A percentile compares a stretch with the other conserved stretches of the same genome.
Evolutionary conservation across 23 tunicate species (phyloP).

Genomic region (Oikopleura dioica): DNA sequence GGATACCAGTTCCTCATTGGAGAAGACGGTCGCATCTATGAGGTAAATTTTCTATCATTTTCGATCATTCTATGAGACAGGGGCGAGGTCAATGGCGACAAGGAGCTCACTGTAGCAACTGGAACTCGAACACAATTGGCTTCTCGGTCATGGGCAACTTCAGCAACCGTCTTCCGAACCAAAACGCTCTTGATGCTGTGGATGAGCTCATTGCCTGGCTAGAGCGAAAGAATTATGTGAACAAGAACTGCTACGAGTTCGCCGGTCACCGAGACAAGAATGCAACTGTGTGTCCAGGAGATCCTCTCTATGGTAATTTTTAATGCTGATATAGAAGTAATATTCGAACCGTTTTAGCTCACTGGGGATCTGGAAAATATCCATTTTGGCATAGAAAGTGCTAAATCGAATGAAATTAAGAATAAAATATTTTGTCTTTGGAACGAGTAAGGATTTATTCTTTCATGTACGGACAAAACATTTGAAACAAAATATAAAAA

Average conservation of each 20-base stretch:
- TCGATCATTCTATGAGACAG: no score
- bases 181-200: neutral
- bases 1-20: conserved; percentile 2
- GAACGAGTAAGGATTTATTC: no score
- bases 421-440: no score
- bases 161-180: neutral
- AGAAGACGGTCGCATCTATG: conserved; percentile 11
- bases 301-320: neutral
- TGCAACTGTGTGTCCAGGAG: neutral
- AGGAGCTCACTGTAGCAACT: neutral
- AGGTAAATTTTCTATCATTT: no score
- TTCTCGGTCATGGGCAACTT: neutral
- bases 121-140: neutral
- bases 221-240: neutral
- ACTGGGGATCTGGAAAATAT: no score
- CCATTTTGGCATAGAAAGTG: no score
- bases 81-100: neutral
- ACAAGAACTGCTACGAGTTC: neutral
- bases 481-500: no score
- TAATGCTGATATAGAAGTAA: no score
- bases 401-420: no score
- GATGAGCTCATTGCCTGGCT: neutral
- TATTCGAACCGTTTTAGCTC: no score
- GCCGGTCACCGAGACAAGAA: neutral
- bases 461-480: no score